These are phyloP conservation scores for Eristalinus sepulchralis DNA, from an alignment of 2,888 invertebrate species.

Conservation along the genomic window DNA sequence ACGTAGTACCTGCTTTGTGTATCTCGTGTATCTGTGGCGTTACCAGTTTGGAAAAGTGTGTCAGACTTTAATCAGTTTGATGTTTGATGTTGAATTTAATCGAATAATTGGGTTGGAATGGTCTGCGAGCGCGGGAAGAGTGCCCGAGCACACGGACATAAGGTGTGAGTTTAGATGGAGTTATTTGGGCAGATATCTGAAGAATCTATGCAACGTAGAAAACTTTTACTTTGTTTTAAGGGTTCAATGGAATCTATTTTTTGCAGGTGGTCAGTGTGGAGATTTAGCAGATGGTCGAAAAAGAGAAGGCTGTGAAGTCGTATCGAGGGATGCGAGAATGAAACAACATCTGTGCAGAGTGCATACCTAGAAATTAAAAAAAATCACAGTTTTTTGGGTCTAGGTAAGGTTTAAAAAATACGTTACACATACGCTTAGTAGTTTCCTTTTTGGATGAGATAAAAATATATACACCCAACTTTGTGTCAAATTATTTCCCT, in stretches of 20 bases:
- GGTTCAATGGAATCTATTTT: not conserved
- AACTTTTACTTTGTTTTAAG: not conserved
- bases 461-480: no score
- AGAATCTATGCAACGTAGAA: not conserved
- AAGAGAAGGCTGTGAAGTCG: not conserved
- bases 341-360: no score
- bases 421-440: no score
- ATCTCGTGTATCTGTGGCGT: slow-evolving; percentile 18
- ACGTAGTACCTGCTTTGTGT: not conserved
- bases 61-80: slow-evolving; percentile 10
- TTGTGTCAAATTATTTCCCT: no score
- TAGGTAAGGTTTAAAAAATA: no score
- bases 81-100: slow-evolving; percentile 6
- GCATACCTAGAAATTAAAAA: no score
- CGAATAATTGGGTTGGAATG: slow-evolving; percentile 1
- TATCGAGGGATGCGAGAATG: no score
- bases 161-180: not conserved
- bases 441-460: no score
- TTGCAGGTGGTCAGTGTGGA: not conserved
- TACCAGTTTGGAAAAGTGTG: slow-evolving; percentile 36
- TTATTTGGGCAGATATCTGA: not conserved
- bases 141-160: not conserved
- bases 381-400: no score
- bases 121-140: not conserved
- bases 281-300: not conserved